Conservation (phyloP, 2,113 vertebrate species). For the Morone saxatilis region DNA sequence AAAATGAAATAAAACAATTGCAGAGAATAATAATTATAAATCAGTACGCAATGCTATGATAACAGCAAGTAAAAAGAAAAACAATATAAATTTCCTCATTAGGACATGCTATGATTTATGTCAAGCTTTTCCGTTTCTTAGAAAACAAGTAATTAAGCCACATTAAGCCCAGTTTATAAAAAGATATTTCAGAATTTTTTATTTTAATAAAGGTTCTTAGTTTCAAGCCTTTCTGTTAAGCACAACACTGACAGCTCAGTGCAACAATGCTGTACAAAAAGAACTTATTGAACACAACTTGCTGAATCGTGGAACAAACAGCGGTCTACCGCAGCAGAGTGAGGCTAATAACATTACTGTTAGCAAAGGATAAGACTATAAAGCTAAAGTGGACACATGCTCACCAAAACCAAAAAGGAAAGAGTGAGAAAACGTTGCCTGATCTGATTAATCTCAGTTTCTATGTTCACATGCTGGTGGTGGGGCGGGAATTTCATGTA, state of each 20-base stretch:
- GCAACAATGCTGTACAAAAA: neutral
- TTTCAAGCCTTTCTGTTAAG: neutral
- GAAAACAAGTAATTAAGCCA: neutral
- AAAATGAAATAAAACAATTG: neutral
- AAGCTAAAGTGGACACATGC: neutral
- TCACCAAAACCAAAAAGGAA: neutral
- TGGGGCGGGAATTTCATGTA: neutral
- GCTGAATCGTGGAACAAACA: neutral
- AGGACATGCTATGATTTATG: neutral
- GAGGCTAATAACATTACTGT: neutral
- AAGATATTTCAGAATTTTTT: neutral
- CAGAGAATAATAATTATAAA: neutral
- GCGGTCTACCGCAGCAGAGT: neutral
- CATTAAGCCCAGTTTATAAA: neutral
- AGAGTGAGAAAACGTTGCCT: neutral
- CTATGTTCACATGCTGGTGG: neutral
- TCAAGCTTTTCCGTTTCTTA: neutral
- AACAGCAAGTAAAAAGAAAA: neutral
- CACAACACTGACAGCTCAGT: neutral
- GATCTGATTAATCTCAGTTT: neutral
- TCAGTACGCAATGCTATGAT: neutral
- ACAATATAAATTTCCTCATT: neutral
- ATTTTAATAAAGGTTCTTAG: neutral
- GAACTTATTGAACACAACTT: neutral
- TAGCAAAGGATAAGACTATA: neutral